Evolutionary conservation across 2,113 vertebrate species (phyloP).

Genomic region (Callipepla californica): DNA sequence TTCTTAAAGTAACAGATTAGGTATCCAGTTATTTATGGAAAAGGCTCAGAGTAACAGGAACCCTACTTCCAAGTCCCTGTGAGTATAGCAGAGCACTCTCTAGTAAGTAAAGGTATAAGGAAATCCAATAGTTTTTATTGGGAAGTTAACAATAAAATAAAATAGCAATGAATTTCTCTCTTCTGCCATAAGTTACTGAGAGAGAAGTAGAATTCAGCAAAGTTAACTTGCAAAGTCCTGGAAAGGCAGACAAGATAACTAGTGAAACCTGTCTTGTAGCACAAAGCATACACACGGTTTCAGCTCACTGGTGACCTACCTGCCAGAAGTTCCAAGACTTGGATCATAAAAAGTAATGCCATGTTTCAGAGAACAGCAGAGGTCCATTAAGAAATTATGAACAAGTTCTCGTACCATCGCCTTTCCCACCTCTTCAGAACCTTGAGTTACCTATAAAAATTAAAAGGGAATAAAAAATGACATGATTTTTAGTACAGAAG

Average conservation of each 20-base stretch:
- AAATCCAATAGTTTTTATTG: neutral
- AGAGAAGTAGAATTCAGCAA: neutral
- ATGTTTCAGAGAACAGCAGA: conserved; percentile 94
- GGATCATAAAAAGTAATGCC: conserved; percentile 93
- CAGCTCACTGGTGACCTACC: conserved; percentile 69
- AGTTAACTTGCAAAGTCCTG: neutral
- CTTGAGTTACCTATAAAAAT: conserved; percentile 47
- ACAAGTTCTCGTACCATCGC: conserved; percentile 85
- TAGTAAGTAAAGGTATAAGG: neutral
- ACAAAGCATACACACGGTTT: rapidly evolving
- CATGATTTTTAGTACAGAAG: neutral
- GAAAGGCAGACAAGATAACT: neutral
- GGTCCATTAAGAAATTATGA: conserved; percentile 89
- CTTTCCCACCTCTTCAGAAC: conserved; percentile 78
- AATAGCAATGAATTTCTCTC: neutral
- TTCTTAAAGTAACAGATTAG: neutral
- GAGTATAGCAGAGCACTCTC: neutral
- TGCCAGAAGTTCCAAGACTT: conserved; percentile 89
- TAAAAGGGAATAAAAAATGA: neutral
- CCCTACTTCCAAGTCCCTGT: neutral
- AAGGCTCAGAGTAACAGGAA: neutral
- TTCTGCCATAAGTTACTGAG: neutral
- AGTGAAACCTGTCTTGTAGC: neutral
- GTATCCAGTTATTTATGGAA: neutral
- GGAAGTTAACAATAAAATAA: neutral